These are phyloP conservation scores for Drosophila neoperkinsi DNA, from an alignment of 2,888 invertebrate species.

Conservation along the genomic window DNA sequence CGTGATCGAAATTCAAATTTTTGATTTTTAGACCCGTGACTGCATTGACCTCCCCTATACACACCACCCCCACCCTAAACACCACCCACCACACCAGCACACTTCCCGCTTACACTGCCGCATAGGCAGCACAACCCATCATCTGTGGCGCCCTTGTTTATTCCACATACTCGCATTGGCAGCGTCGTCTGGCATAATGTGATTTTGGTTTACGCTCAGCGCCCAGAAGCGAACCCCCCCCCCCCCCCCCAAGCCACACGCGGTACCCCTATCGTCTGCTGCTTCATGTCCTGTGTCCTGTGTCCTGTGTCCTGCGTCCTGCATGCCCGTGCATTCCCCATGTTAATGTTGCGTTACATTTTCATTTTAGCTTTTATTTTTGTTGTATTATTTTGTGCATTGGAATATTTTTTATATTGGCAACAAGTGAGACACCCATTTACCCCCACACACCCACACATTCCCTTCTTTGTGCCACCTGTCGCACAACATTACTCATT, in stretches of 20 bases:
- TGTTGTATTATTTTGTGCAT: constrained; percentile 24
- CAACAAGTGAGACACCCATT: constrained; percentile 61
- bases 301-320: neutral
- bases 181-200: constrained; percentile 59
- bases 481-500: constrained; percentile 25
- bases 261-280: neutral
- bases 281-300: neutral
- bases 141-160: constrained; percentile 16
- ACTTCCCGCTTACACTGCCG: too few relatives aligned
- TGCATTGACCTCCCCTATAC: constrained; percentile 49
- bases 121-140: neutral
- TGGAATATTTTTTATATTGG: constrained; percentile 63
- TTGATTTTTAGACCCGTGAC: constrained; percentile 74
- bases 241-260: neutral
- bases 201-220: constrained; percentile 65
- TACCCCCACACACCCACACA: neutral
- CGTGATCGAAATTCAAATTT: constrained; percentile 81
- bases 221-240: neutral
- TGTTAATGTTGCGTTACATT: constrained; percentile 48
- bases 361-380: constrained; percentile 14
- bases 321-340: constrained; percentile 8
- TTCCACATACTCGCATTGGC: constrained; percentile 37
- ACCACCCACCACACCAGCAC: too few relatives aligned
- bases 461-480: constrained; percentile 7
- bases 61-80: neutral